Base-by-base conservation (phyloP, 2,797 vertebrate species). In the Nasua narica region DNA sequence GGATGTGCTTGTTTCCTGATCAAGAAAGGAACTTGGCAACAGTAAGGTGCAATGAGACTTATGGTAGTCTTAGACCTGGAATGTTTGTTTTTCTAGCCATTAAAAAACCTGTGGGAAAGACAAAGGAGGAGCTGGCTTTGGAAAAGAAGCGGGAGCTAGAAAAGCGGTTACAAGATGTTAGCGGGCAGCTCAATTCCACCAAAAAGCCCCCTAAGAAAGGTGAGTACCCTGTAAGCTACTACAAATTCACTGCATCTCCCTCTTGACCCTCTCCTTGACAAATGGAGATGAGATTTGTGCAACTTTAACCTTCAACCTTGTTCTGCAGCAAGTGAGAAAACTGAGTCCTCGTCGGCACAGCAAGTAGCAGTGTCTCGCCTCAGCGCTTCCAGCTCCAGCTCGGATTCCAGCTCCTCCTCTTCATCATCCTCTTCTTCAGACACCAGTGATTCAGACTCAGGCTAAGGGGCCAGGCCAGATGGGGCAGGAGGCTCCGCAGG, bases 111-210 rank as follows among this genome's bases (percentile, higher is more conserved):
- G 98, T 99, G 52, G 99, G 99, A 5, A 99, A 99, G 88, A 99
- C 99, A 43, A 99, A 99, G 60, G 99, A 99, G 90, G 99, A 99
- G 92, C 96, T 99, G 67, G 99, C 99, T 43, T 97, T 99, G 98
- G 99, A 99, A 98, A 99, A 99, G 90, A 99, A 99, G 70, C 96
- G 99, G 48, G 99, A 99, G 98, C 98, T 99, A 97, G 99, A 99
- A 98, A 99, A 98, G 86, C 97, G 99, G 76, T 98, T 99, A 94
- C 99, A 99, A 95, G 99, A 99, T 0, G 99, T 99, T 96, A 99
- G 99, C 0, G 99, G 99, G 0, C 99, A 99, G 96, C 99, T 99
- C 40, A 99, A 99, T 98, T 99, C 99, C 0, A 98, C 99, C 90
- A 99, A 99, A 98, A 99, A 99, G 93, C 99, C 99, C 7, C 97